Evolutionary conservation across 2,888 invertebrate species (phyloP).

Genomic region (Blera fallax): DNA sequence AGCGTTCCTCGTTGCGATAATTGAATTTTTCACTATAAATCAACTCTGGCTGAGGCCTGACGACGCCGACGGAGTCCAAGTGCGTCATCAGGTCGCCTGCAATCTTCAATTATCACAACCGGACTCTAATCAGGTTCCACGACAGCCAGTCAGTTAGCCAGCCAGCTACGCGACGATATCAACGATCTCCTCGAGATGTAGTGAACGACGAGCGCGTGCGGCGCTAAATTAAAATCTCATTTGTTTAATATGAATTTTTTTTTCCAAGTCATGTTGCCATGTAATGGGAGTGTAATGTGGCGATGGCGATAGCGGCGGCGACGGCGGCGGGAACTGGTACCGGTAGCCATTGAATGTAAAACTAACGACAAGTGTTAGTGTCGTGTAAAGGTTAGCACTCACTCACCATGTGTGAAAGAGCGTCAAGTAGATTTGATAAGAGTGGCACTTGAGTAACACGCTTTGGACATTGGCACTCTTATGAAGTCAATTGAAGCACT

Average conservation of each 20-base stretch:
- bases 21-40: constrained; percentile 54
- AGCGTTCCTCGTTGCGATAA: constrained; percentile 13
- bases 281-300: constrained; percentile 28
- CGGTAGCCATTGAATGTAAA: not conserved
- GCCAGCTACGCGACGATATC: constrained; percentile 29
- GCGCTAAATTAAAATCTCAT: constrained; percentile 63
- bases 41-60: constrained; percentile 16
- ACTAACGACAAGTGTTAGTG: constrained; percentile 8
- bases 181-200: constrained; percentile 36
- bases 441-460: constrained; percentile 33
- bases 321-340: not conserved
- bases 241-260: constrained; percentile 31
- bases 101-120: constrained; percentile 62
- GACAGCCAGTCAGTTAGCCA: constrained; percentile 17
- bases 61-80: constrained; percentile 2
- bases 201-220: constrained; percentile 48
- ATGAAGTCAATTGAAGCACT: constrained; percentile 21
- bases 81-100: constrained; percentile 53
- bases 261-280: constrained; percentile 18
- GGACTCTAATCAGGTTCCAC: constrained; percentile 60
- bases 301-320: not conserved
- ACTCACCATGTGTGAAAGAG: not conserved
- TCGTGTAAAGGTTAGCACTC: not conserved
- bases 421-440: constrained; percentile 43
- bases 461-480: constrained; percentile 36